These are phyloP conservation scores for Caenorhabditis imperialis DNA, from an alignment of 2,888 invertebrate species.

Conservation along the genomic window DNA sequence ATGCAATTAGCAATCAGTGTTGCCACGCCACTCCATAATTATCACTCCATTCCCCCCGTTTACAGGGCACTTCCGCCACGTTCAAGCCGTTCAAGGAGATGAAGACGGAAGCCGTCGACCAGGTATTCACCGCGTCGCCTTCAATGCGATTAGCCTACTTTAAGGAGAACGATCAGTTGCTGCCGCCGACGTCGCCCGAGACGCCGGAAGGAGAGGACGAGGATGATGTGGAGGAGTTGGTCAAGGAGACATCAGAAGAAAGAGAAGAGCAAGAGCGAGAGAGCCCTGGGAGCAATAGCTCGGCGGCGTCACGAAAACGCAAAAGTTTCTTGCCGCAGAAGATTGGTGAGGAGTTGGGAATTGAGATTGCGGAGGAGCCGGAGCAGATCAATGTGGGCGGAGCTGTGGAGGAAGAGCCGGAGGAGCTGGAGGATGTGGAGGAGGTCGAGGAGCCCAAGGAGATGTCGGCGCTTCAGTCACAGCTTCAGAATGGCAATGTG, in stretches of 20 bases:
- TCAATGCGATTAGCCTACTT: not conserved
- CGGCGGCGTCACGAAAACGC: conserved; percentile 57
- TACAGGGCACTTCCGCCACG: no score
- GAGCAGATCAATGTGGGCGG: conserved; percentile 40
- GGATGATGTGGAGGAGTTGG: conserved; percentile 34
- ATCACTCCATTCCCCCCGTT: no score
- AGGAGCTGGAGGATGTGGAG: conserved; percentile 3
- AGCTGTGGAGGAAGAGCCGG: conserved; percentile 18
- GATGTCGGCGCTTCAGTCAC: conserved; percentile 58
- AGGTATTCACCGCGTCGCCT: not conserved
- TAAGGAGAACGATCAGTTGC: not conserved
- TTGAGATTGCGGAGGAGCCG: conserved; percentile 36
- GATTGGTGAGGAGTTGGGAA: conserved; percentile 46
- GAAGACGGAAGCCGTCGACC: conserved; percentile 1
- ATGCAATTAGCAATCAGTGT: no score
- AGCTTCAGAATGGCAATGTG: conserved; percentile 49
- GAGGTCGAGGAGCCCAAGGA: conserved; percentile 21
- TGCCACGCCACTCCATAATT: no score
- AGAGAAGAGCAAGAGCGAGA: conserved; percentile 80
- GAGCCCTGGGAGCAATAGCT: conserved; percentile 52
- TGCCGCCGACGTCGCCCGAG: not conserved
- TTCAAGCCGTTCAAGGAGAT: no score
- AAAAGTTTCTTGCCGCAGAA: conserved; percentile 59
- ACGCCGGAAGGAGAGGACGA: conserved; percentile 6
- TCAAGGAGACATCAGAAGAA: conserved; percentile 82